Base-by-base conservation (phyloP, 2,797 vertebrate genomes). In the Chiroxiphia lanceolata region DNA sequence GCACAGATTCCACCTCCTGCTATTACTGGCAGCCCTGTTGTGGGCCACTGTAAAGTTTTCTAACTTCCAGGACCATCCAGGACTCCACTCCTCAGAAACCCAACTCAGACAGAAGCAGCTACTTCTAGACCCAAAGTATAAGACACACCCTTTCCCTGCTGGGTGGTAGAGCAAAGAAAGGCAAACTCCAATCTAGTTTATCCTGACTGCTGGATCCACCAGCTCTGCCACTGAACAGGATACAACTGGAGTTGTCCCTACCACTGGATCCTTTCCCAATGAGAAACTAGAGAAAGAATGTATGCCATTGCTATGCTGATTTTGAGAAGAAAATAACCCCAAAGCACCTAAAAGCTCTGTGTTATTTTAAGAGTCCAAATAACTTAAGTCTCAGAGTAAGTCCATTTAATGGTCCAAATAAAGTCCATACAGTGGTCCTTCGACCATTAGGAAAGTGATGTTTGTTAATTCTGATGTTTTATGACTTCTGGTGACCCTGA, bases 241-340 rank as follows among this genome's bases (percentile, higher is more conserved):
- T 19, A 51, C 27, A 33, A 1, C 9, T 15, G 9, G 9, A 61
- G 27, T 23, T 0, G 0, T 36, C 6, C 3, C 40, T 31, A 4
- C 14, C 47, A 29, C 15, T 3, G 2, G 16, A 6, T 8, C 8
- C 17, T 34, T 80, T 47, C 48, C 50, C 61, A 47, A 3, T n/a
- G 44, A 88, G 31, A 57, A 76, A 25, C 27, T 68, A 47, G 8
- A 69, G 26, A 88, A 95, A 90, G 38, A 61, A 38, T 11, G 31
- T 22, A 21, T 68, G 12, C 29, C 22, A 12, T 57, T 84, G 61
- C 36, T 48, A 20, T 15, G 11, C 21, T 67, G 27, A 29, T 50
- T 38, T 36, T 4, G 68, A 45, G 31, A 13, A 51, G 36, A 4
- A 27, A 19, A 47, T 21, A 16, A 26, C 8, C 7, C 6, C 13